These are phyloP conservation scores for Psophia crepitans DNA, from an alignment of 2,113 vertebrate genomes.

Conservation along the genomic window DNA sequence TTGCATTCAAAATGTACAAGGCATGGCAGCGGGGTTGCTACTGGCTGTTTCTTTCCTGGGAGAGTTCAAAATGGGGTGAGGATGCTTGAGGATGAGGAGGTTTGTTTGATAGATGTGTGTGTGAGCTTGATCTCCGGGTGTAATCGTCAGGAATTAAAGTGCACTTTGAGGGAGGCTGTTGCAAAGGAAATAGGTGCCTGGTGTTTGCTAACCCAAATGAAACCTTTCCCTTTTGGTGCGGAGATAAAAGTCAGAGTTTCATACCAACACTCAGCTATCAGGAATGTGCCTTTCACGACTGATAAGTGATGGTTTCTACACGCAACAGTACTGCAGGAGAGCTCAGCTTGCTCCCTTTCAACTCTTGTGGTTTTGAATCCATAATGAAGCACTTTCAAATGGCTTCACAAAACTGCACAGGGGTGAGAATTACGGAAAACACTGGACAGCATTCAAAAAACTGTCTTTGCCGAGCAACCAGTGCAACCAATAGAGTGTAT, in stretches of 20 bases:
- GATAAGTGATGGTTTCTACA: slow-evolving; percentile 42
- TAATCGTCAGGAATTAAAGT: background rate
- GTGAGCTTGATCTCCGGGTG: background rate
- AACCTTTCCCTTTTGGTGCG: slow-evolving; percentile 38
- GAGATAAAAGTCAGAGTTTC: slow-evolving; percentile 41
- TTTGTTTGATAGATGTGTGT: background rate
- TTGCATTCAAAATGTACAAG: background rate
- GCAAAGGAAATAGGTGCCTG: background rate
- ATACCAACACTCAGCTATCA: slow-evolving; percentile 33
- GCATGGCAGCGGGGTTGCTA: background rate
- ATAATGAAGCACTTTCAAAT: background rate
- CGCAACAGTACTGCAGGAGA: background rate
- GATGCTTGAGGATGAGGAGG: background rate
- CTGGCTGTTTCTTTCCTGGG: background rate
- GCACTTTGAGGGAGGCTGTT: background rate
- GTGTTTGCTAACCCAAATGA: background rate
- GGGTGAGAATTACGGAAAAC: background rate
- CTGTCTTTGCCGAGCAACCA: background rate
- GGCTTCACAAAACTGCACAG: background rate
- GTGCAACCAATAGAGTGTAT: background rate
- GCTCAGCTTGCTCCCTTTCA: background rate
- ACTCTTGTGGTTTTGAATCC: background rate
- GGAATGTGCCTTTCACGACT: slow-evolving; percentile 37
- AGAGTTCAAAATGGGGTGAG: slow-evolving; percentile 3
- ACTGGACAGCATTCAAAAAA: background rate